Evolutionary conservation across 2,888 invertebrate genomes (phyloP).

Genomic region (Bellardia pandia): DNA sequence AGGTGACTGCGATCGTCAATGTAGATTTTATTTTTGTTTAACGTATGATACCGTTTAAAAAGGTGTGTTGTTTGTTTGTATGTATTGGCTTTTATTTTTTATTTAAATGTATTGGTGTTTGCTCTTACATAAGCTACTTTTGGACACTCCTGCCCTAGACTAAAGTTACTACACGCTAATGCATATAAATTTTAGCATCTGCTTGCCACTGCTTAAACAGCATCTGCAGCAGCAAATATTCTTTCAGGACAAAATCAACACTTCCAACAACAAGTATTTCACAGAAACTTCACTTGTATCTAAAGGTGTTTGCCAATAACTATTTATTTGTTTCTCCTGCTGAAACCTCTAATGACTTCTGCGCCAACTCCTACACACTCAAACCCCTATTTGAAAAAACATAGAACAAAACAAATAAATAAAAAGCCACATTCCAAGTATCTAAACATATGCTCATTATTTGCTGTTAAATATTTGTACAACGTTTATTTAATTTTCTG

Average conservation of each 20-base stretch:
- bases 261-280: not conserved
- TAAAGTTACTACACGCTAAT: too few relatives aligned
- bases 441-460: conserved; percentile 10
- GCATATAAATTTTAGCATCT: too few relatives aligned
- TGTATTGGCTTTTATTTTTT: too few relatives aligned
- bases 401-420: not conserved
- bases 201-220: not conserved
- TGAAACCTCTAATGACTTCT: not conserved
- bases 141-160: too few relatives aligned
- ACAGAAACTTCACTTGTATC: not conserved
- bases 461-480: conserved; percentile 10
- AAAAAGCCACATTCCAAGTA: not conserved
- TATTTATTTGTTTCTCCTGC: not conserved
- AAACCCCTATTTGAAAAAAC: not conserved
- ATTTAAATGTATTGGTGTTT: too few relatives aligned
- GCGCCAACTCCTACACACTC: not conserved
- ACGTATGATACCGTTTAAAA: too few relatives aligned
- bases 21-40: too few relatives aligned
- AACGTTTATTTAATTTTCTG: not conserved
- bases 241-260: not conserved
- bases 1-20: too few relatives aligned
- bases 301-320: conserved; percentile 5
- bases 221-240: conserved; percentile 6
- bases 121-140: too few relatives aligned
- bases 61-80: too few relatives aligned